Percentiles rank a stretch among this genome's conserved stretches.
These are phyloP conservation scores for Lagocephalus sceleratus DNA, from an alignment of 2,797 vertebrate species.

Conservation along the genomic window DNA sequence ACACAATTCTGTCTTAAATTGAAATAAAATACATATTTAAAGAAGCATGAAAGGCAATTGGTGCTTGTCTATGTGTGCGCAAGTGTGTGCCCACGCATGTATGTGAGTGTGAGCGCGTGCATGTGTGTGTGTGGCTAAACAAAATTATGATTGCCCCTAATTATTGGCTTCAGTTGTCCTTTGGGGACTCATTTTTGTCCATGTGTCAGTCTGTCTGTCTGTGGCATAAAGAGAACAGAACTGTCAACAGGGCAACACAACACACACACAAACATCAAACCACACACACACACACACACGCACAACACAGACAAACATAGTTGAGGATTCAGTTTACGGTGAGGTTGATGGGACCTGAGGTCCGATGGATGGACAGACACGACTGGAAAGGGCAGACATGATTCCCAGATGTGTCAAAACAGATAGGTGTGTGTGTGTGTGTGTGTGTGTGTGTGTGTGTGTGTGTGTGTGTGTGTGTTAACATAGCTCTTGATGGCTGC, in stretches of 20 bases:
- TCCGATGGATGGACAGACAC: conserved; percentile 46
- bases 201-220: conserved; percentile 56
- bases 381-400: conserved; percentile 52
- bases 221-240: conserved; percentile 32
- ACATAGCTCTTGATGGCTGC: conserved; percentile 65
- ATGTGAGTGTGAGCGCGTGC: too few species aligned
- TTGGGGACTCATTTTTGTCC: conserved; percentile 51
- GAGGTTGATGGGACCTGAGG: conserved; percentile 35
- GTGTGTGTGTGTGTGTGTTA: conserved; percentile 27
- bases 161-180: conserved; percentile 67
- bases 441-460: conserved; percentile 7
- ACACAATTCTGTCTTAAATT: not conserved
- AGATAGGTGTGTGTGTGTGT: conserved; percentile 43
- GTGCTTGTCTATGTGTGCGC: not conserved
- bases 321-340: conserved; percentile 40
- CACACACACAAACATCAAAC: too few species aligned
- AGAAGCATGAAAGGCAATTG: not conserved
- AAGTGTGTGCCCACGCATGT: conserved; percentile 11
- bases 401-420: conserved; percentile 71
- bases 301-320: conserved; percentile 9
- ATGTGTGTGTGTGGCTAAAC: conserved; percentile 26
- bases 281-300: too few species aligned
- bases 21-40: not conserved
- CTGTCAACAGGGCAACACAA: conserved; percentile 17
- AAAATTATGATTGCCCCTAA: conserved; percentile 50